Percentiles rank a stretch among this genome's conserved stretches.
Conservation (phyloP, 1,140 invertebrate species). For the Euura lappo region DNA sequence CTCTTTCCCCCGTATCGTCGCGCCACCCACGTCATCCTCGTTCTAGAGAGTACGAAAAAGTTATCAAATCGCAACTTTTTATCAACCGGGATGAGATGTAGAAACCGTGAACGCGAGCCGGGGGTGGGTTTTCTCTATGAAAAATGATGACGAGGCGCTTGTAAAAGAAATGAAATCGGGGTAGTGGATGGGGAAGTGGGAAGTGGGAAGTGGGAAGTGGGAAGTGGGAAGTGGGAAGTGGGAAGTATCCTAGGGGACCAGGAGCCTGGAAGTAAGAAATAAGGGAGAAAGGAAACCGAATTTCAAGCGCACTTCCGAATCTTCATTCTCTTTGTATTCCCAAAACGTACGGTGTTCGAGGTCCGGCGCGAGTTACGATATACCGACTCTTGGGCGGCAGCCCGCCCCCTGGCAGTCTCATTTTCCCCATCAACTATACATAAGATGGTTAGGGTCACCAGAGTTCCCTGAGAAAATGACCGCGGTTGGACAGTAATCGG, state of each 20-base stretch:
- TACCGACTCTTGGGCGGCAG: no score
- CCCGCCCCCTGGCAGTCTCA: background rate
- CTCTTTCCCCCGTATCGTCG: background rate
- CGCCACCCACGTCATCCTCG: background rate
- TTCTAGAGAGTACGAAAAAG: background rate
- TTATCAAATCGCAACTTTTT: no score
- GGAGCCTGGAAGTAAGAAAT: background rate
- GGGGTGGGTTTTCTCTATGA: constrained; percentile 47
- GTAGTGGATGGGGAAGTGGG: constrained; percentile 19
- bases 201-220: constrained; percentile 37
- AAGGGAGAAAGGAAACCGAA: no score
- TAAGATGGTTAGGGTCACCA: background rate
- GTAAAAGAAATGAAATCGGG: constrained; percentile 59
- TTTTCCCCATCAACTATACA: background rate
- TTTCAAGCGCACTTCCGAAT: no score
- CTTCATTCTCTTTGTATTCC: background rate
- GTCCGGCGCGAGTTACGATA: no score
- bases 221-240: constrained; percentile 1
- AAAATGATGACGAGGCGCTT: constrained; percentile 59
- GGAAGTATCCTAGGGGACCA: background rate
- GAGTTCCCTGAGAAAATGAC: background rate
- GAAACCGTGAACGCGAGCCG: background rate
- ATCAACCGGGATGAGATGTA: background rate
- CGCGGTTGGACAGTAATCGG: constrained; percentile 41
- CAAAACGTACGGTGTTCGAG: background rate